Evolutionary conservation across 2,888 invertebrate genomes (phyloP).

Genomic region (Mesorhabditis spiculigera): DNA sequence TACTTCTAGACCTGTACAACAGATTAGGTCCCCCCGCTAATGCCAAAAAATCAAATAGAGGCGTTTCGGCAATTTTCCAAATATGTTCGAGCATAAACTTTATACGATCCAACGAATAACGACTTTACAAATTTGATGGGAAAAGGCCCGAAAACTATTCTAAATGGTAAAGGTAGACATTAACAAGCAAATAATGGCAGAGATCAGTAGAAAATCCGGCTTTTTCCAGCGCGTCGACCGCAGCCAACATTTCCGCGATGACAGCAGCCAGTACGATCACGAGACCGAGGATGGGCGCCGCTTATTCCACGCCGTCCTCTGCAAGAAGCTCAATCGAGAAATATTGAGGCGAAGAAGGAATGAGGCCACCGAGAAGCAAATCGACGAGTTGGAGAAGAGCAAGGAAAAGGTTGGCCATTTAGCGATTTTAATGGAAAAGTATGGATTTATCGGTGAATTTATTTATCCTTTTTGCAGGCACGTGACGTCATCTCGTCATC

Average conservation of each 20-base stretch:
- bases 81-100: too few species aligned
- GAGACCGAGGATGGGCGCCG: slow-evolving; percentile 36
- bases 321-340: slow-evolving; percentile 30
- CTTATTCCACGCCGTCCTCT: slow-evolving; percentile 18
- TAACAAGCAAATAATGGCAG: not conserved
- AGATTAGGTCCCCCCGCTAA: too few species aligned
- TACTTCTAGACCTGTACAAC: too few species aligned
- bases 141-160: not conserved
- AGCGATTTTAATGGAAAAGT: not conserved
- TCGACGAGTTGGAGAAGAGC: slow-evolving; percentile 37
- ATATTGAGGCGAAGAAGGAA: slow-evolving; percentile 26
- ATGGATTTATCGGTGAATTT: not conserved
- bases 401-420: slow-evolving; percentile 24
- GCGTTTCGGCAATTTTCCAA: too few species aligned
- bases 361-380: slow-evolving; percentile 39
- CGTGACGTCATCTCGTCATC: slow-evolving; percentile 39
- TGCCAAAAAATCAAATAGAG: too few species aligned
- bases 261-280: slow-evolving; percentile 34
- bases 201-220: not conserved
- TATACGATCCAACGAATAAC: too few species aligned
- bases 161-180: not conserved
- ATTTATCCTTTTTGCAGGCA: slow-evolving; percentile 23
- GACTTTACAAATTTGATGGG: not conserved
- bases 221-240: slow-evolving; percentile 30
- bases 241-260: slow-evolving; percentile 10